A percentile compares a stretch with the other conserved stretches of the same genome.
Conservation (phyloP, 2,113 vertebrate genomes). For the Poecilia latipinna region DNA sequence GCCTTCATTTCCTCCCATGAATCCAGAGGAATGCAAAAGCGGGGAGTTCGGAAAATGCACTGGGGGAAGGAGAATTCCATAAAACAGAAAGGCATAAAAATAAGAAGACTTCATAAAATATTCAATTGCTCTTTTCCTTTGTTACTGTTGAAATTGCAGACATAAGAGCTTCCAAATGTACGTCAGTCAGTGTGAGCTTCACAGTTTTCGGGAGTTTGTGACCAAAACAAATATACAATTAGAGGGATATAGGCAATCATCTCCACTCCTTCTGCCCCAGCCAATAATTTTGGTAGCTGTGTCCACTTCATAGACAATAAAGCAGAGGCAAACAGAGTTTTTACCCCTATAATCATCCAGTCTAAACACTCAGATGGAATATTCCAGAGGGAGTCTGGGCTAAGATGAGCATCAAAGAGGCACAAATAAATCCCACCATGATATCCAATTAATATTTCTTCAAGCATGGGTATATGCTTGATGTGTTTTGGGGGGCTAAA, state of each 20-base stretch:
- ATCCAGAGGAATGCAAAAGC: conserved; percentile 25
- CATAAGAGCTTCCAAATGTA: conserved; percentile 24
- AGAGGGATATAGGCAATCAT: conserved; percentile 3
- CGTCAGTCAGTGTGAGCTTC: not conserved
- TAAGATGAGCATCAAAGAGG: conserved; percentile 55
- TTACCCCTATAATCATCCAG: not conserved
- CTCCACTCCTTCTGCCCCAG: conserved; percentile 3
- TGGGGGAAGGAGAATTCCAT: conserved; percentile 22
- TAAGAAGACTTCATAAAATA: conserved; percentile 54
- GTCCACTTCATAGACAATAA: conserved; percentile 9
- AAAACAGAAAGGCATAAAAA: conserved; percentile 54
- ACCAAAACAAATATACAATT: conserved; percentile 8
- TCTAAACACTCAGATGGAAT: conserved; percentile 17
- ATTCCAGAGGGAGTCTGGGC: conserved; percentile 29
- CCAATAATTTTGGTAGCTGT: conserved; percentile 19
- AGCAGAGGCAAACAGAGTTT: conserved; percentile 18
- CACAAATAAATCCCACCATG: conserved; percentile 35
- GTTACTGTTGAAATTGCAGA: conserved; percentile 45
- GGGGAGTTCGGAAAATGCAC: conserved; percentile 8
- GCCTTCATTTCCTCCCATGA: conserved; percentile 47
- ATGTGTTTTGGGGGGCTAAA: conserved; percentile 29
- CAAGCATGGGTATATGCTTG: not conserved
- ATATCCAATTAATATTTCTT: conserved; percentile 29
- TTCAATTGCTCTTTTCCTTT: conserved; percentile 41
- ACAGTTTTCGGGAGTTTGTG: not conserved